Evolutionary conservation across 2,797 vertebrate genomes (phyloP).

Genomic region (Acanthurus tractus): DNA sequence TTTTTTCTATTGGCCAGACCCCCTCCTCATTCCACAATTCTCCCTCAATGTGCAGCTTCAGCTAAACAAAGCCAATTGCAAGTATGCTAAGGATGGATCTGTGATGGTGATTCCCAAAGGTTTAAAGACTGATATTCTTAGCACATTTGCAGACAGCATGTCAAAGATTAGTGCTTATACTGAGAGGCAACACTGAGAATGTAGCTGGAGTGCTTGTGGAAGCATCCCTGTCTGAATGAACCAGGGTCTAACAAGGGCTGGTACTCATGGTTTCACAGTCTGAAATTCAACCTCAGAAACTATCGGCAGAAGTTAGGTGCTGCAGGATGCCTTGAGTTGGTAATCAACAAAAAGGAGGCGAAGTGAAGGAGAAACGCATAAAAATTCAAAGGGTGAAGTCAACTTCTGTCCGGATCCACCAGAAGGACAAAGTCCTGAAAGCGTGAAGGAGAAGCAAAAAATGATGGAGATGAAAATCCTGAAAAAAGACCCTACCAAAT

Average conservation of each 20-base stretch:
- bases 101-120: conserved; percentile 21
- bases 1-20: conserved; percentile 31
- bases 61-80: conserved; percentile 5
- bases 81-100: conserved; percentile 7
- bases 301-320: conserved; percentile 12
- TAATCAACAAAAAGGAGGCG: conserved; percentile 15
- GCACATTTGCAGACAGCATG: conserved; percentile 22
- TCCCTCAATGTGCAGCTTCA: conserved; percentile 22
- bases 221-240: conserved; percentile 14
- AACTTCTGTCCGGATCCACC: background rate
- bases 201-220: conserved; percentile 3
- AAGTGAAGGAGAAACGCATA: background rate
- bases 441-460: background rate
- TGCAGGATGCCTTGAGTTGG: conserved; percentile 8
- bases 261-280: conserved; percentile 21
- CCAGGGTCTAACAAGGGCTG: conserved; percentile 3
- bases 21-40: conserved; percentile 21
- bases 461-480: background rate
- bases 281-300: conserved; percentile 16
- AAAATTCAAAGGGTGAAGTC: conserved; percentile 6
- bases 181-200: conserved; percentile 16
- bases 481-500: background rate
- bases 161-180: conserved; percentile 23
- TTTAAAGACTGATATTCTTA: conserved; percentile 28
- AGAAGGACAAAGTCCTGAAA: background rate